Percentiles rank a stretch among this genome's conserved stretches.
Evolutionary conservation across 1,140 invertebrate species (phyloP).

Genomic region (Drosophila nigromelanica): DNA sequence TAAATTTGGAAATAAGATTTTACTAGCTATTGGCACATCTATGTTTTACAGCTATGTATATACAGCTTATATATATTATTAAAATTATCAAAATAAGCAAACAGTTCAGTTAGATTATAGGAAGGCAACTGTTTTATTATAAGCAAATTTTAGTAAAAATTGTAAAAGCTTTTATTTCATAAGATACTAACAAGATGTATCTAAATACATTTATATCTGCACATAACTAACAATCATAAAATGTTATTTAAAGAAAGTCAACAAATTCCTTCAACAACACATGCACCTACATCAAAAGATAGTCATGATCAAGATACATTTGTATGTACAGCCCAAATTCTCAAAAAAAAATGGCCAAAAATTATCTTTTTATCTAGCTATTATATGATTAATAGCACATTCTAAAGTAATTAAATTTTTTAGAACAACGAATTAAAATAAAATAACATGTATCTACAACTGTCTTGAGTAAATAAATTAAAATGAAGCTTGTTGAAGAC

Average conservation of each 20-base stretch:
- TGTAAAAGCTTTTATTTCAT: not conserved
- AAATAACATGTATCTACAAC: too few relatives aligned
- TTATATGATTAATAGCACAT: not conserved
- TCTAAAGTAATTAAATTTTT: not conserved
- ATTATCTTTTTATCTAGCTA: not conserved
- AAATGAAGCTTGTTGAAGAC: not conserved
- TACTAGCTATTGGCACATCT: not conserved
- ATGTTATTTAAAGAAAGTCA: too few relatives aligned
- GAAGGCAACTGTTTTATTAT: too few relatives aligned
- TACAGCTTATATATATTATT: not conserved
- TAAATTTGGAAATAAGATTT: not conserved
- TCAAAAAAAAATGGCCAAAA: not conserved
- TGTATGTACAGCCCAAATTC: not conserved
- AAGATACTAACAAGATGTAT: not conserved
- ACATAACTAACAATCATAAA: too few relatives aligned
- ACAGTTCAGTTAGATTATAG: too few relatives aligned
- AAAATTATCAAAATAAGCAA: not conserved
- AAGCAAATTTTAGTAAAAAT: too few relatives aligned
- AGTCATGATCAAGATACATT: not conserved
- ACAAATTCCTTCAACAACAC: too few relatives aligned
- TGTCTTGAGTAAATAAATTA: constrained; percentile 5
- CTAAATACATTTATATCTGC: not conserved
- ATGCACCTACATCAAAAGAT: not conserved
- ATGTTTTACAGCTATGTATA: too few relatives aligned
- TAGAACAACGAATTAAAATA: not conserved